Evolutionary conservation across 2,888 invertebrate species (phyloP), one percentile per base, ranked within the genome.

Genomic region (Corbicula japonica): DNA sequence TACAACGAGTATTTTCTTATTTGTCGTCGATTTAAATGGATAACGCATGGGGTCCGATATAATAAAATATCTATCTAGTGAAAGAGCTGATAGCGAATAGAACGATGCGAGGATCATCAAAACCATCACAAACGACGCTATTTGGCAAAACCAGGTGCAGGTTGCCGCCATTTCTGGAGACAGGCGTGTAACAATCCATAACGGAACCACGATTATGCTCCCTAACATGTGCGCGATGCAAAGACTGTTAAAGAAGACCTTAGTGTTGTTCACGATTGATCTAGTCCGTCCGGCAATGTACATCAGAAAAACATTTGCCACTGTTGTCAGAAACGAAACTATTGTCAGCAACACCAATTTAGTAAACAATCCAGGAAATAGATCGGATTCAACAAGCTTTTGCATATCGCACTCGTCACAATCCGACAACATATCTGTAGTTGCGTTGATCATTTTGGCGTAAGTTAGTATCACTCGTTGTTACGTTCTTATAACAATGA

Each of bases 31-130:
- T 48, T 76, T 79, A n/a, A 76, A 30, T 32, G 89, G 89, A 75
- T 90, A 90, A 12, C 83, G 72, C 75, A 89, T 81, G 3, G 90
- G 90, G 62, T 89, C 86, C 18, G 89, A 86, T 34, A 90, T 89
- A 61, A 84, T 86, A 62, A 88, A 85, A 74, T 86, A 90, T 35
- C 89, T 72, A 61, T 90, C 90, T 8, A 90, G 73, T 21, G 89
- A 88, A 8, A 90, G 84, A 12, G 86, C 86, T 10, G 87, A 87
- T 26, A 90, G 65, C 2, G 88, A 90, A 48, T 87, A 86, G 28
- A 89, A 88, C n/a, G 90, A 88, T 30, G 87, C 85, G 28, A 89
- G 61, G 58, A 89, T 83, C 80, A 83, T 80, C 12, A 83, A 69
- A 32, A 78, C 73, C 80, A 75, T 78, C 23, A 76, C 61, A 48